Conservation (phyloP, 2,113 vertebrate genomes). For the Leptodactylus fuscus region DNA sequence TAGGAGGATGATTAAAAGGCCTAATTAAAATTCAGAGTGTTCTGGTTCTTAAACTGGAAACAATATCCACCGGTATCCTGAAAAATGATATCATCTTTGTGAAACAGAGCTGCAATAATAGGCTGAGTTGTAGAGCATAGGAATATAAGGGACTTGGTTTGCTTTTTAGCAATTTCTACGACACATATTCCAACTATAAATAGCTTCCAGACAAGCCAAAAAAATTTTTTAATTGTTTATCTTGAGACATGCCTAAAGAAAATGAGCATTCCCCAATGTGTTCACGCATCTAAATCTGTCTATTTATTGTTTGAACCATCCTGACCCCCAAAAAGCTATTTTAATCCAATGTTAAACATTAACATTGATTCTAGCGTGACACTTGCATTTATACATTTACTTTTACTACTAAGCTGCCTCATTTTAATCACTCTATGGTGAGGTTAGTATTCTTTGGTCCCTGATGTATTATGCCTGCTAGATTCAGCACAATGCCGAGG, state of each 20-base stretch:
- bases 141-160: not conserved
- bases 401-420: slow-evolving; percentile 47
- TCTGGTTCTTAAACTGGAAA: slow-evolving; percentile 16
- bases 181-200: slow-evolving; percentile 22
- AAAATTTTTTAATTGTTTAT: slow-evolving; percentile 52
- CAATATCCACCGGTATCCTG: not conserved
- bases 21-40: slow-evolving; percentile 21
- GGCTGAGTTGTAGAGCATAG: not conserved
- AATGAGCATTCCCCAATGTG: slow-evolving; percentile 45
- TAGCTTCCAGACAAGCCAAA: slow-evolving; percentile 54
- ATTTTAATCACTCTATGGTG: slow-evolving; percentile 53
- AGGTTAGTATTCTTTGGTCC: slow-evolving; percentile 61
- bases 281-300: slow-evolving; percentile 54
- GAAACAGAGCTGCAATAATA: slow-evolving; percentile 12
- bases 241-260: slow-evolving; percentile 40
- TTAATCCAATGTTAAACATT: slow-evolving; percentile 60
- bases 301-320: slow-evolving; percentile 56
- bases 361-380: slow-evolving; percentile 33
- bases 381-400: slow-evolving; percentile 47
- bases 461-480: slow-evolving; percentile 55
- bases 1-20: slow-evolving; percentile 30
- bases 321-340: slow-evolving; percentile 55
- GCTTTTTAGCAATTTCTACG: slow-evolving; percentile 12
- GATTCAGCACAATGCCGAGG: slow-evolving; percentile 61
- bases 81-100: slow-evolving; percentile 32